Evolutionary conservation across 2,113 vertebrate species (phyloP), one percentile per base, ranked within the genome.

Genomic region (Microcebus jonahi): DNA sequence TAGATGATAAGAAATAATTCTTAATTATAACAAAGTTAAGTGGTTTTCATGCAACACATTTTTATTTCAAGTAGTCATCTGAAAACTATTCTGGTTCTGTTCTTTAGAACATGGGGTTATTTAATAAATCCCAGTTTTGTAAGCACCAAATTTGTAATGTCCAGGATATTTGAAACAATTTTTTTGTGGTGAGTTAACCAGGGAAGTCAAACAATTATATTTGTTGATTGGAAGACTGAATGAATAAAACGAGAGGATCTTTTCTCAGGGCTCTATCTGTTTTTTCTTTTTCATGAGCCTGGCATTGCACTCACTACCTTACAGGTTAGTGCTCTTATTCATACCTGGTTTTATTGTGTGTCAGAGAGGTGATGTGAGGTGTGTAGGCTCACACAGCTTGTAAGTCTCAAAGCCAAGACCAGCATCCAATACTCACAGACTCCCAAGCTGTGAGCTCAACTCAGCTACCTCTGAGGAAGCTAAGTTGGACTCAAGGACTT

Each of bases 1-100:
- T 90, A 39, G 48, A 39, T 68, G 27, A 8, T 79, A 84, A 92
- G 88, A 86, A 29, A 70, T 70, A 90, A 93, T 83, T 95, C 20
- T 93, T 94, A 88, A 34, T 75, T 80, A 67, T 82, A 87, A n/a
- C 48, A 10, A 70, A 68, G 8, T 53, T 79, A 25, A 42, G 9
- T 75, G 25, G 9, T 21, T 79, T 77, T 53, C 34, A 53, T 79
- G 34, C 48, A 34, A 53, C 9, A 79, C 11, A 79, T 23, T 63
- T 89, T 92, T 84, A 76, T 71, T 89, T 94, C 6, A 75, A 15
- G 39, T 53, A 93, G 36, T 36, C 48, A 45, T 82, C 25, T n/a
- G 6, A 90, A 63, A 57, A 27, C 23, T 55, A 11, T 59, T 88
- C 13, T 57, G 27, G 34, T 36, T 93, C 31, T 73, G 2, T 67